Evolutionary conservation across 2,797 vertebrate species (phyloP), one percentile per base, ranked within the genome.

Genomic region (Chelmon rostratus): DNA sequence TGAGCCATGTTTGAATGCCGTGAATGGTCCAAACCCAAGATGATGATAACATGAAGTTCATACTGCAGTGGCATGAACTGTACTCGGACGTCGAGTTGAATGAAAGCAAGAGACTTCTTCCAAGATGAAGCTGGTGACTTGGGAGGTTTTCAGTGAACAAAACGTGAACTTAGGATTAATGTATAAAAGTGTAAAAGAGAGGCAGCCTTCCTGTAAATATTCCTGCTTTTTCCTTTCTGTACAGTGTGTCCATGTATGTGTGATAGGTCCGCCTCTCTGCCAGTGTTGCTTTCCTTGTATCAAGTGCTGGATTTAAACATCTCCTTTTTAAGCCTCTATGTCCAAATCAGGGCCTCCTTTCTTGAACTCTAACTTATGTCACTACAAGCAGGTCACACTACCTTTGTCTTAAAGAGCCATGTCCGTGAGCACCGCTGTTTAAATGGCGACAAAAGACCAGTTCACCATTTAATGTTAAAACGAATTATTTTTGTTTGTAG

Each of bases 141-240:
- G 13, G 16, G 25, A 49, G 49, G 78, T 65, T 67, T 76, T 35
- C 7, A 65, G 44, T 46, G 21, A 53, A 61, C 8, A 35, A 76
- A 69, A 71, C 13, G 3, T 47, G 28, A 16, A 5, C 40, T 46
- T 37, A 75, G n/a, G 67, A 70, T 38, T 59, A 1, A 50, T 47
- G 69, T 84, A 59, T 76, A 67, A 56, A 58, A 47, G 69, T 42
- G 38, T 77, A 65, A 79, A 52, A 63, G 44, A 79, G 56, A 69
- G 71, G 71, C 42, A 44, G 70, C 68, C 53, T 49, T 76, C 56
- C 16, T 93, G 92, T 92, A 85, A 89, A 91, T 91, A 91, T 47
- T 50, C 42, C 15, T 9, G 7, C 35, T 23, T 54, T 40, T 3
- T 9, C 42, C 42, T 49, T 74, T 77, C 42, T 80, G 86, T 89